phyloP scores from a whole-genome alignment of 1,140 invertebrate species.

The Leptopilina clavipes region DNA sequence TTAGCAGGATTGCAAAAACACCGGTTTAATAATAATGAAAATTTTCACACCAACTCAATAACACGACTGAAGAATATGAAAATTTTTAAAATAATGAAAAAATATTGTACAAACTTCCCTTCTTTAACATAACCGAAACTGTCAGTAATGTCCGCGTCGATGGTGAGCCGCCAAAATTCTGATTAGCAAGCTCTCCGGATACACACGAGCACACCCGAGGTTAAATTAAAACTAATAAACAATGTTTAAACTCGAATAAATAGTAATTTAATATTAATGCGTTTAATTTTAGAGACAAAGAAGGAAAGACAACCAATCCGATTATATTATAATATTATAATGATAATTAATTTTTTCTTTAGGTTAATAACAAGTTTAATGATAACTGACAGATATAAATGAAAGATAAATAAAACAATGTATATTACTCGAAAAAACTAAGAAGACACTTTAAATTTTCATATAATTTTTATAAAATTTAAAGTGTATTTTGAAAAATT shows the following conservation, averaged over 20 bases:
- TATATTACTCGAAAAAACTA: too few species aligned
- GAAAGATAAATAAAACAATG: too few species aligned
- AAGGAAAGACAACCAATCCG: conserved; percentile 49
- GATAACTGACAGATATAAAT: too few species aligned
- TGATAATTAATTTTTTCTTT: too few species aligned
- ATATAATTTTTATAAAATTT: too few species aligned
- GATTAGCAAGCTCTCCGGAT: conserved; percentile 1
- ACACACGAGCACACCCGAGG: background rate
- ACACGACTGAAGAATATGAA: background rate
- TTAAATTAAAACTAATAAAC: background rate
- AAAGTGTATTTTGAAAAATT: too few species aligned
- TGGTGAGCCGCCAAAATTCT: conserved; percentile 48
- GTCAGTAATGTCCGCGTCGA: conserved; percentile 37
- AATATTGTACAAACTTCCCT: conserved; percentile 44
- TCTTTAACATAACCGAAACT: conserved; percentile 64
- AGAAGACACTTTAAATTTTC: too few species aligned
- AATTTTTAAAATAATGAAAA: background rate
- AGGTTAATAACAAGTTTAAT: too few species aligned
- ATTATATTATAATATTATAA: conserved; percentile 37
- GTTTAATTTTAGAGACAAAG: conserved; percentile 51
- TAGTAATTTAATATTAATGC: conserved; percentile 48
- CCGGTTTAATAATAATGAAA: background rate
- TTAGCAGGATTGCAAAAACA: background rate
- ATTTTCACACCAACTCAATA: background rate
- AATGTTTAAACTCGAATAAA: background rate